Evolutionary conservation across 2,113 vertebrate species (phyloP), one percentile per base, ranked within the genome.

Genomic region (Passer domesticus): DNA sequence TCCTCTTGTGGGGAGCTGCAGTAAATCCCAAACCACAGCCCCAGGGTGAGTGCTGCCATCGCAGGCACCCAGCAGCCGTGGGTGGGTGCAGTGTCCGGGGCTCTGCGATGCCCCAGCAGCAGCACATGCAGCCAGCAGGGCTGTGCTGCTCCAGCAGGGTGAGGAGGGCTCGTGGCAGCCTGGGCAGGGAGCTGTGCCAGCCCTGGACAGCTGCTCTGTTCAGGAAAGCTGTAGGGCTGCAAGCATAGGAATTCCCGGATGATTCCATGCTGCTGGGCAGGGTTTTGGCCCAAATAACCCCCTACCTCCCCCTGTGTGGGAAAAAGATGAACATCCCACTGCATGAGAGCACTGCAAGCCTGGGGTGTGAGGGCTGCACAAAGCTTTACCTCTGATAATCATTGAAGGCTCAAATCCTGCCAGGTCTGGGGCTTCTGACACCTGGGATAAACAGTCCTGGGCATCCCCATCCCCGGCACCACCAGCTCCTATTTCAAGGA

Each of bases 1-100:
- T 44, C 31, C 0, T 0, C 8, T 60, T 1, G 0, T 4, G 30
- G 15, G 41, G 16, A 76, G 35, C 49, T 18, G 10, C 52, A 75
- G 13, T 11, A 59, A 79, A 86, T 19, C 30, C 58, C 70, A 67
- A 64, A 84, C 4, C 63, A 37, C 49, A 73, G 27, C 63, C 15
- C 30, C 16, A 7, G 39, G 44, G 47, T 3, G 2, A 11, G 8
- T 22, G 52, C 35, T 47, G 41, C 44, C 14, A 5, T 23, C 3
- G 1, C 49, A 46, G 62, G 43, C 15, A 8, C 53, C 12, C 72
- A 44, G 85, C 10, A 46, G 39, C 66, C 16, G 37, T 19, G 59
- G 33, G 35, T 8, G 15, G 30, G 44, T 0, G 0, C 47, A 47
- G 12, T 6, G 12, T 41, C 24, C 27, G 0, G 35, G 55, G 41